Evolutionary conservation across 2,888 invertebrate genomes (phyloP).

Genomic region (Cancer borealis): DNA sequence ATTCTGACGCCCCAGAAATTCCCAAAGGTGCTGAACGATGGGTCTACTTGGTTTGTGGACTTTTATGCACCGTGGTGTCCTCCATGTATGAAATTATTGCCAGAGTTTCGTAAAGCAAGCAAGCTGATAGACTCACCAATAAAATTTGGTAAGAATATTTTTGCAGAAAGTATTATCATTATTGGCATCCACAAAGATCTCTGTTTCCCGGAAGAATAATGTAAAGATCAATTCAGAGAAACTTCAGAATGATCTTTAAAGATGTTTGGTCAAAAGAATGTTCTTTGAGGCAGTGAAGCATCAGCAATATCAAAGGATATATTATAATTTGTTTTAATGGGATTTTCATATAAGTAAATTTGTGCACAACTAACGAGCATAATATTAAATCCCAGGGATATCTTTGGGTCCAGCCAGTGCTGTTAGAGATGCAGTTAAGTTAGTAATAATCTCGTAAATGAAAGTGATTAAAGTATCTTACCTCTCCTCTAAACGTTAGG

Average conservation of each 20-base stretch:
- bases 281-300: no score
- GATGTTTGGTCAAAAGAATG: background rate
- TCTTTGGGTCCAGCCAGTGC: no score
- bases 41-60: slow-evolving; percentile 84
- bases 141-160: slow-evolving; percentile 82
- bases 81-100: slow-evolving; percentile 86
- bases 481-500: background rate
- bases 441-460: no score
- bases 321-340: no score
- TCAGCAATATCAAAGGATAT: no score
- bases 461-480: no score
- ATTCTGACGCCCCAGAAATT: slow-evolving; percentile 85
- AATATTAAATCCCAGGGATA: no score
- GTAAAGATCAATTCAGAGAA: background rate
- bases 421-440: no score
- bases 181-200: background rate
- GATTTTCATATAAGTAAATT: no score
- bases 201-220: background rate
- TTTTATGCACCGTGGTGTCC: slow-evolving; percentile 91
- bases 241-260: background rate
- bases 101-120: slow-evolving; percentile 86
- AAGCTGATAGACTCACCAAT: slow-evolving; percentile 80
- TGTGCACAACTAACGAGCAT: no score
- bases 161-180: background rate
- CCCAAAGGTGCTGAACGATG: slow-evolving; percentile 78